Conservation (phyloP, 2,888 invertebrate genomes). For the Tuberolachnus salignus region DNA sequence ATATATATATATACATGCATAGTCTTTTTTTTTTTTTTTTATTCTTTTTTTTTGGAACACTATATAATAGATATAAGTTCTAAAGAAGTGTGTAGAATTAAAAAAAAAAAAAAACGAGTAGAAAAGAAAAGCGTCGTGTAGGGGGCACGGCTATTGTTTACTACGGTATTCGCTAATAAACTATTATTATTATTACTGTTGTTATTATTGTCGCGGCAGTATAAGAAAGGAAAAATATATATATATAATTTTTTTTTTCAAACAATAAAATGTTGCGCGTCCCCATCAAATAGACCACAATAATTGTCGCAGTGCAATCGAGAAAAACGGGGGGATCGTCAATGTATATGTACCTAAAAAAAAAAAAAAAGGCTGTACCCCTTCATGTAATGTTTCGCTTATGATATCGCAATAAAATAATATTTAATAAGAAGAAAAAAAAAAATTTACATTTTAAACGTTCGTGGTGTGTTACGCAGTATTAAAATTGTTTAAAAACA, state of each 20-base stretch:
- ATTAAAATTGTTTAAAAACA: conserved; percentile 6
- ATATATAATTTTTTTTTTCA: too few species aligned
- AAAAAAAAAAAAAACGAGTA: conserved; percentile 15
- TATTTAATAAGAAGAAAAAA: neutral
- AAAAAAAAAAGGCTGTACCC: neutral
- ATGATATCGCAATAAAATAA: neutral
- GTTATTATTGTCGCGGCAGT: conserved; percentile 31
- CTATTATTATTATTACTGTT: too few species aligned
- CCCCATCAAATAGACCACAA: neutral
- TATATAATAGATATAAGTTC: too few species aligned
- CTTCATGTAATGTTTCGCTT: conserved; percentile 16
- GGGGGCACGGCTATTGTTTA: conserved; percentile 42
- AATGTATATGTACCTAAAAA: neutral
- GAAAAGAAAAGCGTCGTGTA: conserved; percentile 27
- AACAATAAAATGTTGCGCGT: conserved; percentile 28
- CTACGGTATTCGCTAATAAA: conserved; percentile 43
- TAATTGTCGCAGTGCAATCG: neutral
- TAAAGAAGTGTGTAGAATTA: neutral
- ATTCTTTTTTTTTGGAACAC: neutral
- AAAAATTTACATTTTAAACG: conserved; percentile 9
- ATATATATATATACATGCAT: neutral
- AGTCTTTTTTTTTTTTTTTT: too few species aligned
- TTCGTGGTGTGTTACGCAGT: neutral
- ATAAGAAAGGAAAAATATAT: conserved; percentile 23
- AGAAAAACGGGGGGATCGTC: conserved; percentile 26